Evolutionary conservation across 1,140 invertebrate genomes (phyloP).

Genomic region (Drosophila mojavensis): DNA sequence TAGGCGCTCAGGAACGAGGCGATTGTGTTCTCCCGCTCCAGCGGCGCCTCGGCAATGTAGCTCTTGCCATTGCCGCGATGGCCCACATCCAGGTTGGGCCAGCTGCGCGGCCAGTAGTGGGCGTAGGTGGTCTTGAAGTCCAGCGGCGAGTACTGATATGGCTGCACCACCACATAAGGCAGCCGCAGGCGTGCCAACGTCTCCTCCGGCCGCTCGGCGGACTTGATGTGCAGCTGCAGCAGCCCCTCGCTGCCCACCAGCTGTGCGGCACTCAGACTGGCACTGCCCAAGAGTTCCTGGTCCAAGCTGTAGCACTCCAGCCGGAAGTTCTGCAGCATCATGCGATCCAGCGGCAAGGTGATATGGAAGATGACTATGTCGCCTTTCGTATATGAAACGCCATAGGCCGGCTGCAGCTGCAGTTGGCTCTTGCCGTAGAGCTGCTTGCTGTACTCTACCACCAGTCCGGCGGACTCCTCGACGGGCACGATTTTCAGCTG

Average conservation of each 20-base stretch:
- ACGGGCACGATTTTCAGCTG: constrained; percentile 69
- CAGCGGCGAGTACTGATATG: constrained; percentile 88
- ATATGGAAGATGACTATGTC: constrained; percentile 79
- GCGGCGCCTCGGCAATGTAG: constrained; percentile 88
- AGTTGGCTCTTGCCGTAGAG: constrained; percentile 71
- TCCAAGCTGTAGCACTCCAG: constrained; percentile 63
- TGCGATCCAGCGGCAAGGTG: constrained; percentile 85
- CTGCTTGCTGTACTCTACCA: constrained; percentile 72
- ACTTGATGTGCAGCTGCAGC: constrained; percentile 90
- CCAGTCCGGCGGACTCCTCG: constrained; percentile 68
- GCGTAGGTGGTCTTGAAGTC: constrained; percentile 92
- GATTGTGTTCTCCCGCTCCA: constrained; percentile 96
- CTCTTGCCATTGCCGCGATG: constrained; percentile 93
- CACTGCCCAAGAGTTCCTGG: constrained; percentile 89
- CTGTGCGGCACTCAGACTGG: constrained; percentile 86
- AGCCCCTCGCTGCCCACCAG: constrained; percentile 89
- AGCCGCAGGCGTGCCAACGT: constrained; percentile 88
- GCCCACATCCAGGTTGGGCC: constrained; percentile 94
- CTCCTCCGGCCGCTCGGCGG: constrained; percentile 84
- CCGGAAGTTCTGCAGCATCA: constrained; percentile 55
- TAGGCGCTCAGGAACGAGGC: constrained; percentile 95
- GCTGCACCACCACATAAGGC: constrained; percentile 89
- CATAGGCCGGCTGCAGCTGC: constrained; percentile 57
- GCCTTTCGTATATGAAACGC: constrained; percentile 67
- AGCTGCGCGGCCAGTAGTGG: constrained; percentile 92